Base-by-base conservation (phyloP, 2,113 vertebrate genomes). In the Stegostoma tigrinum region DNA sequence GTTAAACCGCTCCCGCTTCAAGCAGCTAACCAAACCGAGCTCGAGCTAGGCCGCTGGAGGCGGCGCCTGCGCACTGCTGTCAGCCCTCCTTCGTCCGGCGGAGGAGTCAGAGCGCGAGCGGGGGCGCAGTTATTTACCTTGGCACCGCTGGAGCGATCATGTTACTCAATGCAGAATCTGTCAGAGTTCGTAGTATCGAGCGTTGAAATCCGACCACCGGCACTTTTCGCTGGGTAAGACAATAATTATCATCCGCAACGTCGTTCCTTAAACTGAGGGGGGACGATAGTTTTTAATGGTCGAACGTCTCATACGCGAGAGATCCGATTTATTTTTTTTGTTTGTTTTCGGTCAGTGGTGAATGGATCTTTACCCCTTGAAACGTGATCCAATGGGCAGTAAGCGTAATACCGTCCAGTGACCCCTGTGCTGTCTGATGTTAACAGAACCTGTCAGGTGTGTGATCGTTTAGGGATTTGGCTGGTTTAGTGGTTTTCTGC, bases 41-140 rank as follows among this genome's bases (percentile, higher is more conserved):
- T 52, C 30, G 89, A 42, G 23, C 52, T 19, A 1, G 89, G 30
- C 30, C 12, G 34, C 23, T 34, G 7, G 45, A 27, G 14, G 55
- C 21, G 66, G 66, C 91, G 91, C 91, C 61, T 94, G 91, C 91
- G 91, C 91, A 68, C n/a, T 42, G 34, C 34, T 68, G 66, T 45
- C 1, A 21, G 27, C 89, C 27, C 55, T 0, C 89, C 10, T n/a
- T 55, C 45, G 52, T 42, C 34, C 89, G 27, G 90, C 24, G 61
- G 27, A 34, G 21, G 55, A 61, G 48, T 42, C n/a, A 38, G 80
- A 38, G 38, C 12, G 34, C 34, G 14, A 45, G n/a, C 4, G 10
- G 64, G 17, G 91, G 91, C 91, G n/a, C 61, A 5, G 89, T 48
- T 27, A 52, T 5, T n/a, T 85, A 17, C 23, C 38, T 3, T 38